Base-by-base conservation (phyloP, 2,888 invertebrate genomes). In the Ceriagrion tenellum region DNA sequence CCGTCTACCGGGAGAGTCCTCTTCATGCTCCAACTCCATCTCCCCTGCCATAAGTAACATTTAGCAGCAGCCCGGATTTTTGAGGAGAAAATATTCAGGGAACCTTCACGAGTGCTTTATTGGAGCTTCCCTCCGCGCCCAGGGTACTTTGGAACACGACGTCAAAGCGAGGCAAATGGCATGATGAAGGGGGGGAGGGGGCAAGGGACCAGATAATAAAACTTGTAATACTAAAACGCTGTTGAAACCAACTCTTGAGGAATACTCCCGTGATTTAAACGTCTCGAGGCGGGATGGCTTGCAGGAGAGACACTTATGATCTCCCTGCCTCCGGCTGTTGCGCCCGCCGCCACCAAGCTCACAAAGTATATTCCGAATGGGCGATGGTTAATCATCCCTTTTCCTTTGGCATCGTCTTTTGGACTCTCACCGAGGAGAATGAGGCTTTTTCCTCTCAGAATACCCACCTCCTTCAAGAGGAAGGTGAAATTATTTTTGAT, bases 211-310 rank as follows among this genome's bases (percentile, higher is more conserved):
- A 35, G 35, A 30, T 3, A 81, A 81, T 81, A 81, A 81, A 35
- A 35, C 69, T 69, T 59, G 59, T 47, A n/a, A 69, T 69, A n/a
- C 88, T 88, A 88, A 88, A 88, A 55, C 55, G 89, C 47, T 89
- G 89, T 26, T 89, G 55, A 89, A 89, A 89, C 55, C 89, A 8
- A 1, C 55, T 40, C 89, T 89, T 3, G 55, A 55, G 55, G 23
- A 16, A 89, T 35, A 81, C 30, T 30, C 16, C 12, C 12, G n/a
- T 35, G 81, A 81, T 35, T 81, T 35, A 35, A 30, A 59, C n/a
- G 35, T 55, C 55, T 40, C 16, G 40, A 3, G 81, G 30, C 10
- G 81, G 30, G 30, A 81, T 35, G 35, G 35, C 35, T 13, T 18
- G 3, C 26, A 4, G 12, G 2, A 59, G 91, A 47, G 59, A 69